Conservation (phyloP, 2,888 invertebrate genomes). For the Coelogynopora nodosa region DNA sequence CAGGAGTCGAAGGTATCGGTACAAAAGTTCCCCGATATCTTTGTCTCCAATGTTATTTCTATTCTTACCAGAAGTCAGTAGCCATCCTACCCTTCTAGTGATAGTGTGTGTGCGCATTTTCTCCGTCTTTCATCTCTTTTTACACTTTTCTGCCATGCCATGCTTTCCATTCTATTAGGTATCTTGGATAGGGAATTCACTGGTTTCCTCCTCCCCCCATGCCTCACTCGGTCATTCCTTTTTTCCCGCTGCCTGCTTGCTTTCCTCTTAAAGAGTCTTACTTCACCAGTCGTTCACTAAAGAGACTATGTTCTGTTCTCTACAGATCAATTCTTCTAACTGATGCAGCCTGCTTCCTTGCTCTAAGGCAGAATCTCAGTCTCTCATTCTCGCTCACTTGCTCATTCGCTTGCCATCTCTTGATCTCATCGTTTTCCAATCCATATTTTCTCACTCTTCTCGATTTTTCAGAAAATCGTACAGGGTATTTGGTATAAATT, state of each 20-base stretch:
- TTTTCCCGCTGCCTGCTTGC: neutral
- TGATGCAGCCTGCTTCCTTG: neutral
- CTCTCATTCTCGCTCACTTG: neutral
- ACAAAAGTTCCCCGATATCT: neutral
- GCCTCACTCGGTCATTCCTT: neutral
- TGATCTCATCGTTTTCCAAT: neutral
- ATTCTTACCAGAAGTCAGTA: neutral
- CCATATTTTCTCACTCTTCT: neutral
- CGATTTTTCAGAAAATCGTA: too few species aligned
- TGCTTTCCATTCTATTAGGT: too few species aligned
- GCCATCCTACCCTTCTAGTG: too few species aligned
- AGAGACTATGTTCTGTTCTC: neutral
- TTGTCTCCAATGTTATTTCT: neutral
- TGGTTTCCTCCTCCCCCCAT: neutral
- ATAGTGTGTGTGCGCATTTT: neutral
- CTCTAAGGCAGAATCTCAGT: neutral
- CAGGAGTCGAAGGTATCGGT: neutral
- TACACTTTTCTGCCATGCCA: neutral
- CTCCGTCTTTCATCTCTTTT: neutral
- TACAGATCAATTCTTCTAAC: neutral
- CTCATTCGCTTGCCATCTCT: neutral
- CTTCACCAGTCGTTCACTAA: neutral
- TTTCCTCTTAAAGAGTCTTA: neutral
- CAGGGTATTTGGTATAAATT: too few species aligned
- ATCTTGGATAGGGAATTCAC: neutral